phyloP scores from a whole-genome alignment of 2,113 vertebrate genomes.

The Neofelis nebulosa region DNA sequence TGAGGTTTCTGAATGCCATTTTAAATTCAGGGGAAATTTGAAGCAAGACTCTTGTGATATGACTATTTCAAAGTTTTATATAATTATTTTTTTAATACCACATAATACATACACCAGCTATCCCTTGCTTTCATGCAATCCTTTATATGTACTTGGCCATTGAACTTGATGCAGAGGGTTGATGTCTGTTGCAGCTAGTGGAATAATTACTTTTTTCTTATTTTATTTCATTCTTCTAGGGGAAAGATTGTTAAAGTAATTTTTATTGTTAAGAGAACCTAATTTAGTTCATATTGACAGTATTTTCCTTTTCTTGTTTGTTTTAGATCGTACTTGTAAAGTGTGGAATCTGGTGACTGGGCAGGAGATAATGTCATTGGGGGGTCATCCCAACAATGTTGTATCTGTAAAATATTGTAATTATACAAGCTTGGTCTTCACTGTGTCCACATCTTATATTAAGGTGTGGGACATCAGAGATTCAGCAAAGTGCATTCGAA shows the following conservation, averaged over 20 bases:
- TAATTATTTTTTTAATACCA: not conserved
- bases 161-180: not conserved
- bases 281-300: not conserved
- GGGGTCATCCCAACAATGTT: slow-evolving; percentile 92
- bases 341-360: slow-evolving; percentile 99
- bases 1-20: not conserved
- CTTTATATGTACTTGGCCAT: not conserved
- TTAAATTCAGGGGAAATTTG: not conserved
- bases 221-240: not conserved
- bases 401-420: slow-evolving; percentile 95
- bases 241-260: not conserved
- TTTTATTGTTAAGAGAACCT: slow-evolving; percentile 29
- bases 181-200: not conserved
- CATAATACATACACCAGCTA: not conserved
- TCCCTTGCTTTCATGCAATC: not conserved
- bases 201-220: slow-evolving; percentile 9
- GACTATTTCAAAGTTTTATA: not conserved
- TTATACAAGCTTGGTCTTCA: slow-evolving; percentile 97
- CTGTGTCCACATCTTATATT: slow-evolving; percentile 95
- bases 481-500: slow-evolving; percentile 96
- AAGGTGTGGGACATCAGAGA: slow-evolving; percentile 99
- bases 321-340: slow-evolving; percentile 96
- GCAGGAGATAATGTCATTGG: slow-evolving; percentile 98
- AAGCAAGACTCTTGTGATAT: not conserved
- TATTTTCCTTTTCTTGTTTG: slow-evolving; percentile 15